These are phyloP conservation scores for Prietella phreatophila DNA, from an alignment of 2,113 vertebrate genomes.

Conservation along the genomic window DNA sequence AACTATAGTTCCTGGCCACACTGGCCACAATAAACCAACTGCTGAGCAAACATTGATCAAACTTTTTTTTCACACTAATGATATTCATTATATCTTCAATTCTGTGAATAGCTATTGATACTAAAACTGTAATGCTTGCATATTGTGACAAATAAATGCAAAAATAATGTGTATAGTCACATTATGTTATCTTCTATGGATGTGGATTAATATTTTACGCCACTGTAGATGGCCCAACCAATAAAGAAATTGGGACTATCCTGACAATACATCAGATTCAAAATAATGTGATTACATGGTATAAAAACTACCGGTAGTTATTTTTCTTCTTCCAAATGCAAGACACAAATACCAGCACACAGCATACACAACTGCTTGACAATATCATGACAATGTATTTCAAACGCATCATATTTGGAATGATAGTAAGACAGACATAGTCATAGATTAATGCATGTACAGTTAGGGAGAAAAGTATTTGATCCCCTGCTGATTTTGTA, in stretches of 20 bases:
- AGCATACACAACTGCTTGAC: background rate
- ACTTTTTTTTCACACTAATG: background rate
- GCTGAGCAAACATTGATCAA: background rate
- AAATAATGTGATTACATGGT: no score
- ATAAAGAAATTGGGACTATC: no score
- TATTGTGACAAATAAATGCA: background rate
- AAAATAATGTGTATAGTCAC: background rate
- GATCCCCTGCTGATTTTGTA: no score
- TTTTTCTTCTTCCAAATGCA: background rate
- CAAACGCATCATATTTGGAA: background rate
- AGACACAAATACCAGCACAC: background rate
- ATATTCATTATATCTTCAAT: background rate
- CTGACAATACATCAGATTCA: no score
- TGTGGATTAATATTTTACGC: no score
- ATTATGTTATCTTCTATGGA: no score
- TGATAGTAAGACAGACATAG: background rate
- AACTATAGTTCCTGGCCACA: background rate
- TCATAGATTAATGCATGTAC: background rate
- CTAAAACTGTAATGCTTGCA: background rate
- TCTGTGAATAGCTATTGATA: background rate
- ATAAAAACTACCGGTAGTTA: no score
- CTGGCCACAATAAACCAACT: background rate
- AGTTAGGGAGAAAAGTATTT: no score
- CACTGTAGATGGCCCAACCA: no score
- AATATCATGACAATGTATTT: background rate